Base-by-base conservation (phyloP, 2,797 vertebrate genomes). In the Eupleurogrammus muticus region DNA sequence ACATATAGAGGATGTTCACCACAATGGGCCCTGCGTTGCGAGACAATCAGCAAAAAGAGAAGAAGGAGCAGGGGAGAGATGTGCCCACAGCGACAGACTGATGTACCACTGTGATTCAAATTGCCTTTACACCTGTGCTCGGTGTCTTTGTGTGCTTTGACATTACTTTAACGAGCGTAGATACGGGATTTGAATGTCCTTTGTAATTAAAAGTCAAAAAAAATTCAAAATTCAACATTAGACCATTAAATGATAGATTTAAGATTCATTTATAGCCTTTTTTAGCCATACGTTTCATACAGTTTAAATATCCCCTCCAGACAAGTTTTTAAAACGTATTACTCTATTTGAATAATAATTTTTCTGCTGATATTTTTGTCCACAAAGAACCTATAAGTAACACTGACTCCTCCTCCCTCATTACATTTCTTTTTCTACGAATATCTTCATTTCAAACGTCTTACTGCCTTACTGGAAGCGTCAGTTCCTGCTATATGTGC, bases 1-100 rank as follows among this genome's bases (percentile, higher is more conserved):
- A 92, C 90, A 92, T 77, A 90, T 75, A 90, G 87, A 92, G 81
- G 72, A 89, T 91, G 91, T 90, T 88, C 89, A 89, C 89, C 85
- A 88, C 88, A 85, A 92, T 90, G 90, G 82, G 89, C 86, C 86
- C 89, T 90, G 89, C 89, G 1, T 87, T 86, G 88, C 83, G 16
- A 90, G 83, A 90, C 87, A 92, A 70, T 87, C 77, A 92, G 86
- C 87, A 75, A 88, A 82, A 89, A 83, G 84, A 90, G 75, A 72
- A 63, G 83, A 68, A 75, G 83, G 84, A 77, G 78, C 57, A 79
- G 75, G 73, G 72, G 42, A 89, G 73, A 89, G 82, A 61, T 73
- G 69, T 77, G 87, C 73, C 82, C 79, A 85, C 66, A 85, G 86
- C 85, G 47, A 80, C 70, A 74, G 84, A 76, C 70, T 84, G 73